A percentile compares a stretch with the other conserved stretches of the same genome.
Conservation (phyloP, 2,113 vertebrate species). For the Nothocercus julius region DNA sequence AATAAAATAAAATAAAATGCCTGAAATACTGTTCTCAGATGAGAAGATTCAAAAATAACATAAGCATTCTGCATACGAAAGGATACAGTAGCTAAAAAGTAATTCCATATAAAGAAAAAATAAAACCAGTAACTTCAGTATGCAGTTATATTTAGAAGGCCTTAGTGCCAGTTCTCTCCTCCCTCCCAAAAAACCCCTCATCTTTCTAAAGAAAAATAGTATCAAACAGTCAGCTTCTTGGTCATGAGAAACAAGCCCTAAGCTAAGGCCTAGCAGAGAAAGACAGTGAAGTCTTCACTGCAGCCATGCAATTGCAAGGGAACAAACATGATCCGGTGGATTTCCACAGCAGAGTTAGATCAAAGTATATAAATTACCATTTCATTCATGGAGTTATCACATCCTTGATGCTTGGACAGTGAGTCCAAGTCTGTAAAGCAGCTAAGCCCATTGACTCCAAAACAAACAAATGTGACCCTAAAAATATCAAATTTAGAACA, state of each 20-base stretch:
- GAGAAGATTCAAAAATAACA: neutral
- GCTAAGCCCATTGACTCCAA: neutral
- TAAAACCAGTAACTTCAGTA: constrained; percentile 11
- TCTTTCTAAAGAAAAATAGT: neutral
- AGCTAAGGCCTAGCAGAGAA: neutral
- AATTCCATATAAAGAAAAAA: constrained; percentile 50
- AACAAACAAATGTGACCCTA: neutral
- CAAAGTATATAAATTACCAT: neutral
- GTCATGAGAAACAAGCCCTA: neutral
- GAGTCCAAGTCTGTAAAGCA: neutral
- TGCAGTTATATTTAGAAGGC: constrained; percentile 35
- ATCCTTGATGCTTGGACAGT: neutral
- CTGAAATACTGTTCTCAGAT: constrained; percentile 1
- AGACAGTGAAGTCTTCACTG: neutral
- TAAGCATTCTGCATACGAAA: neutral
- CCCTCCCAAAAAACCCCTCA: neutral
- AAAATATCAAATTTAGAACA: neutral
- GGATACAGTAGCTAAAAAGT: constrained; percentile 10
- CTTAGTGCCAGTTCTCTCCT: neutral
- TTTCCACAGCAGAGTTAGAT: neutral
- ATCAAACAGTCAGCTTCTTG: neutral
- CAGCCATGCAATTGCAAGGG: neutral
- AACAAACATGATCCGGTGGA: neutral
- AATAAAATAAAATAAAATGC: too few species aligned
- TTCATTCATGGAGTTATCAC: neutral